These are phyloP conservation scores for Epizoanthus stellaris DNA, from an alignment of 92 coral and sea anemone species.

Conservation along the genomic window DNA sequence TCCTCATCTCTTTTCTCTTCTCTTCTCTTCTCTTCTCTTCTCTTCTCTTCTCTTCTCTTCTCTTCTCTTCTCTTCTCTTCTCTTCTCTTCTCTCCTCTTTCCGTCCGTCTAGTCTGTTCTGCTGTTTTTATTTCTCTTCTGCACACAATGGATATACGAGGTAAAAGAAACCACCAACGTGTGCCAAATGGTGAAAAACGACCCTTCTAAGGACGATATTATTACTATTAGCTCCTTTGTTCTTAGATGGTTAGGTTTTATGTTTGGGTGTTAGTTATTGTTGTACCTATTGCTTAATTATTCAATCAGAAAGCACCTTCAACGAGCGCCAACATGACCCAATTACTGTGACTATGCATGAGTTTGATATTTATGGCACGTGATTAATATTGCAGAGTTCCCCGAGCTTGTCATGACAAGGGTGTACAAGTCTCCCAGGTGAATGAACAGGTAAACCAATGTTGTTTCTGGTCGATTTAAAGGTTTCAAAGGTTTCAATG, in stretches of 20 bases:
- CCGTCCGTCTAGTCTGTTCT: neutral
- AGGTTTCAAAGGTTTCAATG: no score
- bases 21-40: neutral
- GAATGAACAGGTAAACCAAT: neutral
- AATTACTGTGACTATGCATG: neutral
- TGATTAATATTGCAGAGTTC: constrained; percentile 20
- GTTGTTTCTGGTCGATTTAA: no score
- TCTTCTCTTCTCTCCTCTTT: neutral
- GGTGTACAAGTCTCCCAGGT: constrained; percentile 10
- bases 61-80: neutral
- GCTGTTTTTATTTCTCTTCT: no score
- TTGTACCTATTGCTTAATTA: neutral
- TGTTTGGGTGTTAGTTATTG: no score
- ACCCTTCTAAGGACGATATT: no score
- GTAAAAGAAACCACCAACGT: no score
- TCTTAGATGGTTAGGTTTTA: no score
- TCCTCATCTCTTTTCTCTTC: neutral
- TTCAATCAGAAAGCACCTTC: neutral
- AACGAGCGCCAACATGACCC: neutral
- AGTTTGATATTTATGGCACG: neutral
- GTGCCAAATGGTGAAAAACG: no score
- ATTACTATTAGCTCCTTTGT: no score
- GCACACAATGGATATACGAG: no score
- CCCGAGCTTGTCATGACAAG: constrained; percentile 32
- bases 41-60: neutral